Percentiles rank a stretch among this genome's conserved stretches.
Conservation (phyloP, 2,797 vertebrate genomes). For the Lagodon rhomboides region DNA sequence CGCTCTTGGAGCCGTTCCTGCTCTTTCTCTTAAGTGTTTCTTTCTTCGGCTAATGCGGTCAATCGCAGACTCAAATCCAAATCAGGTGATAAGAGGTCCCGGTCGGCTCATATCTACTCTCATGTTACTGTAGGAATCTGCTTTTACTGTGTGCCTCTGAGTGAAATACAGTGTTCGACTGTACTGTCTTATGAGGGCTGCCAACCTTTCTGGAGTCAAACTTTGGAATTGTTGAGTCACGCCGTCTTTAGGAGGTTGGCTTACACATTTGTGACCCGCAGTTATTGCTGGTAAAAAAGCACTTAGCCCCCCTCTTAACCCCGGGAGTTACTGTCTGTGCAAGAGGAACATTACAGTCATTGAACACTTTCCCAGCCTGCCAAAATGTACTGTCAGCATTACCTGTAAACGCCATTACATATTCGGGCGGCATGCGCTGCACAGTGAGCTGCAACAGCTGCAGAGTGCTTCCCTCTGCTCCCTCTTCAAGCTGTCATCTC, state of each 20-base stretch:
- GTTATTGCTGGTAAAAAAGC: constrained; percentile 58
- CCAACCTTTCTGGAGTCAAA: constrained; percentile 54
- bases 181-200: constrained; percentile 32
- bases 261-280: constrained; percentile 51
- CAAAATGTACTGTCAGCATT: constrained; percentile 54
- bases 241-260: constrained; percentile 53
- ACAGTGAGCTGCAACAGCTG: constrained; percentile 40
- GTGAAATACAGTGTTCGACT: constrained; percentile 41
- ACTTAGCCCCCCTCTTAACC: constrained; percentile 54
- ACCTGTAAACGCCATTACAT: constrained; percentile 47
- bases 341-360: constrained; percentile 48
- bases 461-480: constrained; percentile 7
- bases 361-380: constrained; percentile 40
- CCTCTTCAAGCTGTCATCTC: constrained; percentile 36
- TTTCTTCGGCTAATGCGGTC: constrained; percentile 14
- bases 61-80: constrained; percentile 22
- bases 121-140: constrained; percentile 40
- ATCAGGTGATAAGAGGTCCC: constrained; percentile 50
- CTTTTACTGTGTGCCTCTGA: constrained; percentile 50
- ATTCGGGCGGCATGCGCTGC: constrained; percentile 17
- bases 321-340: constrained; percentile 48
- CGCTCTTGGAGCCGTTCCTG: constrained; percentile 1
- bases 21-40: neutral
- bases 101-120: constrained; percentile 40
- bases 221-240: constrained; percentile 66